Base-by-base conservation (phyloP, 2,797 vertebrate species). In the Myiotriccus ornatus region DNA sequence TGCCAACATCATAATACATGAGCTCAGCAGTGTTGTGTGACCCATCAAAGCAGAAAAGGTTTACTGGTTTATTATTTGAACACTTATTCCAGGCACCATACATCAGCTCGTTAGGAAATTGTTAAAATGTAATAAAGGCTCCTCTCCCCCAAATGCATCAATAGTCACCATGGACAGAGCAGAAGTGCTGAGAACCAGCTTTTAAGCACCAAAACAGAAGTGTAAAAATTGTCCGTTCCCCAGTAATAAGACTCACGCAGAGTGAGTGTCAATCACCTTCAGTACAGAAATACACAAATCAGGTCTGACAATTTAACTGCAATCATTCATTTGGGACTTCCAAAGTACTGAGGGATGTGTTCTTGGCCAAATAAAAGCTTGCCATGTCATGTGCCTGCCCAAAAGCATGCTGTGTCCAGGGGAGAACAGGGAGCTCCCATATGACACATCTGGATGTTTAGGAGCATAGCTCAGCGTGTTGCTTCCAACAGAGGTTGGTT, bases 191-290 rank as follows among this genome's bases (percentile, higher is more conserved):
- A 95, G 64, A 95, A 94, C 18, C 81, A 94, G 87, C 69, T 80
- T 93, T 84, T 91, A 92, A 95, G 95, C 89, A 93, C 95, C 94
- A 92, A 90, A 74, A 71, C 82, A 91, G 80, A 95, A 96, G 73
- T 44, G 82, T 74, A 85, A 95, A 80, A 39, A 92, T 35, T 90
- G 65, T 86, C 75, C 75, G 35, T 85, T 87, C 85, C 86, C 64
- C 70, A 80, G 64, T 71, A 77, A 84, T 0, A 1, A 93, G 74
- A 65, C 80, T 77, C n/a, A 4, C 0, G 0, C 21, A 67, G 30
- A 95, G 43, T 63, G 84, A 88, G 30, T n/a, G 89, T 69, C 68
- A 76, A 55, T 24, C 71, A 70, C 62, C 44, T 74, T 59, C 71
- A 34, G 81, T 24, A 67, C 10, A 62, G 68, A 77, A 88, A 86